phyloP scores from a whole-genome alignment of 1,140 invertebrate genomes.

The Holcopasites calliopsidis region DNA sequence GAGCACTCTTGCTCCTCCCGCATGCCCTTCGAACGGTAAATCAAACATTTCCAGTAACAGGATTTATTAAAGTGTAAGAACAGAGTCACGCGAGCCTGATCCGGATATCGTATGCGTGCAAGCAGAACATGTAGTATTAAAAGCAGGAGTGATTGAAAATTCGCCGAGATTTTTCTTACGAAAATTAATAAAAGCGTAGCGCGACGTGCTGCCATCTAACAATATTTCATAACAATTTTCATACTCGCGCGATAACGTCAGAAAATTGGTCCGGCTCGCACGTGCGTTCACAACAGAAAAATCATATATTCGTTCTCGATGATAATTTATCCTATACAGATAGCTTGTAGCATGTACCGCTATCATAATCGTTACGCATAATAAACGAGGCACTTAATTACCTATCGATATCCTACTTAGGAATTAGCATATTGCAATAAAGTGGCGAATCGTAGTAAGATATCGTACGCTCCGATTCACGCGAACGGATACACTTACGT shows the following conservation, averaged over 20 bases:
- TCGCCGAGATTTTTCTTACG: background rate
- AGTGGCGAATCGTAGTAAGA: background rate
- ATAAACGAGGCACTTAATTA: background rate
- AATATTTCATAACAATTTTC: conserved; percentile 46
- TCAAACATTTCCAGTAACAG: conserved; percentile 10
- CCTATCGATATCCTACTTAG: background rate
- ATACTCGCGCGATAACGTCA: conserved; percentile 23
- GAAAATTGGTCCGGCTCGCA: conserved; percentile 26
- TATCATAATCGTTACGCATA: too few relatives aligned
- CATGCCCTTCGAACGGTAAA: background rate
- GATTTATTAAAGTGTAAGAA: conserved; percentile 11
- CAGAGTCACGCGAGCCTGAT: background rate
- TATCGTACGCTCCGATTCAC: background rate
- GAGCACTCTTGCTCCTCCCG: background rate
- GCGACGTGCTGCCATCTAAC: conserved; percentile 49
- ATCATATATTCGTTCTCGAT: background rate
- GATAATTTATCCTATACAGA: background rate
- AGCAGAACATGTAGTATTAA: too few relatives aligned
- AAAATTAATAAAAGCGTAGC: background rate
- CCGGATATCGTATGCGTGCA: background rate
- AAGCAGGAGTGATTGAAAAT: conserved; percentile 8
- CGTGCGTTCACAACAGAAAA: conserved; percentile 23
- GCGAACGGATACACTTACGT: background rate
- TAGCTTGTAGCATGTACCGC: background rate
- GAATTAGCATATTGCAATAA: conserved; percentile 15